These are phyloP conservation scores for Lasiommata megera DNA, from an alignment of 2,888 invertebrate genomes.

Conservation along the genomic window DNA sequence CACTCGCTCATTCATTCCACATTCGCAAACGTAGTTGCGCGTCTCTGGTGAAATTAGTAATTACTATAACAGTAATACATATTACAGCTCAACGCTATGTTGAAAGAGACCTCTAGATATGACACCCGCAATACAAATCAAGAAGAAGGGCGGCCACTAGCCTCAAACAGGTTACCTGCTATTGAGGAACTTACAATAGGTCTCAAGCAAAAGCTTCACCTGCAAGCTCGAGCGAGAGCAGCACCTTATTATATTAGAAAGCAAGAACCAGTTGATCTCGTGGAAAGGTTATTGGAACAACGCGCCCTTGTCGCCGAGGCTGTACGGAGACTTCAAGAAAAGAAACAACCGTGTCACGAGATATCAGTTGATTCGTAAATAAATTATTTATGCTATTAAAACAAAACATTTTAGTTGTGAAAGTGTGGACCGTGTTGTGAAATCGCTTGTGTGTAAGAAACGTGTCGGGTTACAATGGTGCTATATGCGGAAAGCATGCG, in stretches of 20 bases:
- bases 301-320: constrained; percentile 79
- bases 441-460: constrained; percentile 79
- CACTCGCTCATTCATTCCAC: constrained; percentile 78
- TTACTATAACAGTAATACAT: constrained; percentile 53
- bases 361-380: constrained; percentile 77
- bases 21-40: constrained; percentile 73
- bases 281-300: constrained; percentile 72
- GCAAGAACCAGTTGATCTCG: constrained; percentile 78
- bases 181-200: constrained; percentile 76
- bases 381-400: constrained; percentile 50
- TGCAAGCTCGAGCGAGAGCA: constrained; percentile 75
- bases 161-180: constrained; percentile 66
- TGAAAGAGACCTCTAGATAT: constrained; percentile 73
- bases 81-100: constrained; percentile 51
- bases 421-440: constrained; percentile 80
- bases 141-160: constrained; percentile 59
- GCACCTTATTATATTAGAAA: constrained; percentile 79
- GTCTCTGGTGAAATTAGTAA: constrained; percentile 52
- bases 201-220: constrained; percentile 77
- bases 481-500: constrained; percentile 78
- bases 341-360: constrained; percentile 74
- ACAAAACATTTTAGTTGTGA: constrained; percentile 79
- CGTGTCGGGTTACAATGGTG: constrained; percentile 82
- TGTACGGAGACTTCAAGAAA: constrained; percentile 76
- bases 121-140: constrained; percentile 49